phyloP scores from a whole-genome alignment of 2,797 vertebrate species.

The Loris lydekkerianus region DNA sequence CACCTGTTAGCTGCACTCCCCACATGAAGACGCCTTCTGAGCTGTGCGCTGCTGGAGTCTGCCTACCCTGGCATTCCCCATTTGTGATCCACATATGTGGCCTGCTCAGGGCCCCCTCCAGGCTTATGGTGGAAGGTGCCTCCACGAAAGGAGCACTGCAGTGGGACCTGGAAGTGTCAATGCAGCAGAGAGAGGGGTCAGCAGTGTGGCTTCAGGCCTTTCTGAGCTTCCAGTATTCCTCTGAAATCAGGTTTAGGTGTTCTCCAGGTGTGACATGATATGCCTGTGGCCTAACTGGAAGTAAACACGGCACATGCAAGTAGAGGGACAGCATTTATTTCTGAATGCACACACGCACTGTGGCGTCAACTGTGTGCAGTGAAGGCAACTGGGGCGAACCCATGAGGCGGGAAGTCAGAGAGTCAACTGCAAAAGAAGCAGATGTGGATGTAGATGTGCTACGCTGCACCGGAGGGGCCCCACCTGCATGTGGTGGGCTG shows the following conservation, averaged over 20 bases:
- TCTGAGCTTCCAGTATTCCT: neutral
- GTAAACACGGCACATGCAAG: accelerated
- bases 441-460: neutral
- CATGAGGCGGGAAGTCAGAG: neutral
- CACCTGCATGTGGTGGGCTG: neutral
- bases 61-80: accelerated
- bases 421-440: neutral
- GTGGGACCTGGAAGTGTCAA: too few species aligned
- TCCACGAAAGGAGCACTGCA: neutral
- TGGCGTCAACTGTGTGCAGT: neutral
- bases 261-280: neutral
- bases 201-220: neutral
- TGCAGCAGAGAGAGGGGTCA: neutral
- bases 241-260: neutral
- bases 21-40: neutral
- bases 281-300: too few species aligned
- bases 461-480: neutral
- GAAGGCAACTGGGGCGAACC: neutral
- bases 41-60: neutral
- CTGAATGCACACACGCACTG: neutral
- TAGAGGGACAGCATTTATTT: neutral
- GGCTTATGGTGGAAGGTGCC: neutral
- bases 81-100: too few species aligned
- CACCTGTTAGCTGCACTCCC: too few species aligned
- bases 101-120: neutral